A percentile compares a stretch with the other conserved stretches of the same genome.
Conservation (phyloP, 2,797 vertebrate genomes). For the Mycteria americana region DNA sequence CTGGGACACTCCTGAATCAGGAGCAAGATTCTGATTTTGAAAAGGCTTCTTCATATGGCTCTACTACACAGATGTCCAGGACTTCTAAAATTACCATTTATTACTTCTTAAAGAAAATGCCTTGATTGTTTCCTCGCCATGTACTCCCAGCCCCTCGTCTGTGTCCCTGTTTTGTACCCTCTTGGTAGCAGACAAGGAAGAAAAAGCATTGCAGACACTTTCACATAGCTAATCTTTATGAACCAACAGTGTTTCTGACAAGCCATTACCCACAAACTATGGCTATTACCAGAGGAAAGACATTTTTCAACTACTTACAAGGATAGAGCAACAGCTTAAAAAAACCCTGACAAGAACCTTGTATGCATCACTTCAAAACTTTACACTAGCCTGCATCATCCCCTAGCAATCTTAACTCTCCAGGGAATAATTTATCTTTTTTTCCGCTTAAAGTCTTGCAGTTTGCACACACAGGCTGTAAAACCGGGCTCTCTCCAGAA, state of each 20-base stretch:
- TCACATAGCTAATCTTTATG: conserved; percentile 38
- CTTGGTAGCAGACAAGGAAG: background rate
- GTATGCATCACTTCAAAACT: conserved; percentile 11
- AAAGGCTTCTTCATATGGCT: background rate
- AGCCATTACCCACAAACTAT: conserved; percentile 46
- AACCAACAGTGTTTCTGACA: conserved; percentile 43
- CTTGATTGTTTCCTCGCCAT: background rate
- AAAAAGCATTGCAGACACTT: background rate
- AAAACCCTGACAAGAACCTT: background rate
- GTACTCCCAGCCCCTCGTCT: background rate
- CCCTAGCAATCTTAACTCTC: background rate
- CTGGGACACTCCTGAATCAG: background rate
- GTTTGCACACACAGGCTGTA: background rate
- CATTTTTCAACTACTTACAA: conserved; percentile 32
- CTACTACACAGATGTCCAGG: background rate
- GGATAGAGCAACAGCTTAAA: conserved; percentile 7
- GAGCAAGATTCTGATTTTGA: background rate
- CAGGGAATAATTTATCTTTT: background rate
- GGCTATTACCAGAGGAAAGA: conserved; percentile 3
- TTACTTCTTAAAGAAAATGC: background rate
- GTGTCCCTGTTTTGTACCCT: background rate
- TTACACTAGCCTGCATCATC: background rate
- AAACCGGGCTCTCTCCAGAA: background rate
- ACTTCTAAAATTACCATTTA: background rate
- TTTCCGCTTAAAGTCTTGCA: background rate